A percentile compares a stretch with the other conserved stretches of the same genome.
These are phyloP conservation scores for Oceanites oceanicus DNA, from an alignment of 2,113 vertebrate species.

Conservation along the genomic window DNA sequence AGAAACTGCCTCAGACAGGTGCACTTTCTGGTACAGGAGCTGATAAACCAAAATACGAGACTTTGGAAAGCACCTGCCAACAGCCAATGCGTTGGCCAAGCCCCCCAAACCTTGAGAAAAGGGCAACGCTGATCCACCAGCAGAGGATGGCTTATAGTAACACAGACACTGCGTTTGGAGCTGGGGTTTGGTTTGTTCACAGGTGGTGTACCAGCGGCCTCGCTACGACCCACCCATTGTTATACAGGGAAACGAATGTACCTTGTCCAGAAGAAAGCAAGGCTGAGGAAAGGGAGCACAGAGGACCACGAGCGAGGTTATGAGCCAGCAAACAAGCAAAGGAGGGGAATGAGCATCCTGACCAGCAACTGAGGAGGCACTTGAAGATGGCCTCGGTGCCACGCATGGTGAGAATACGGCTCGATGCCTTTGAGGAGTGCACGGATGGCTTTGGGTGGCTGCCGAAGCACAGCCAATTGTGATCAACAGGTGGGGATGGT, in stretches of 20 bases:
- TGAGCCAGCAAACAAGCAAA: neutral
- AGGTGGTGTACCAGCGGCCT: accelerated
- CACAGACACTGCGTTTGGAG: accelerated
- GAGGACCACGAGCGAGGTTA: neutral
- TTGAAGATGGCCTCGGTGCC: neutral
- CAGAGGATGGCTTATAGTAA: accelerated
- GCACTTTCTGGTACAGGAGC: neutral
- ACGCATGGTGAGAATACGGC: accelerated
- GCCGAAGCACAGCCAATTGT: accelerated
- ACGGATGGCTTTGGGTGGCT: accelerated
- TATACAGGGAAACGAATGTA: accelerated
- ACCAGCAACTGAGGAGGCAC: accelerated
- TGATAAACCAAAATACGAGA: neutral
- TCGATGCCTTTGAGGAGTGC: accelerated
- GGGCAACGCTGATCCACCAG: neutral
- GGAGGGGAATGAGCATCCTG: neutral
- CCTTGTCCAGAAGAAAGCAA: neutral
- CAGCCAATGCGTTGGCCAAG: accelerated
- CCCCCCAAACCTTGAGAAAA: accelerated
- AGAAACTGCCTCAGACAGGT: neutral
- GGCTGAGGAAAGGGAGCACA: neutral
- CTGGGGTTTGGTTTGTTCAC: too few species aligned
- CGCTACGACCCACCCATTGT: accelerated
- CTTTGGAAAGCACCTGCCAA: neutral
- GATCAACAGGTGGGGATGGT: too few species aligned